Percentiles rank a stretch among this genome's conserved stretches.
phyloP scores from a whole-genome alignment of 2,797 vertebrate species.

The Sebastes itinus region DNA sequence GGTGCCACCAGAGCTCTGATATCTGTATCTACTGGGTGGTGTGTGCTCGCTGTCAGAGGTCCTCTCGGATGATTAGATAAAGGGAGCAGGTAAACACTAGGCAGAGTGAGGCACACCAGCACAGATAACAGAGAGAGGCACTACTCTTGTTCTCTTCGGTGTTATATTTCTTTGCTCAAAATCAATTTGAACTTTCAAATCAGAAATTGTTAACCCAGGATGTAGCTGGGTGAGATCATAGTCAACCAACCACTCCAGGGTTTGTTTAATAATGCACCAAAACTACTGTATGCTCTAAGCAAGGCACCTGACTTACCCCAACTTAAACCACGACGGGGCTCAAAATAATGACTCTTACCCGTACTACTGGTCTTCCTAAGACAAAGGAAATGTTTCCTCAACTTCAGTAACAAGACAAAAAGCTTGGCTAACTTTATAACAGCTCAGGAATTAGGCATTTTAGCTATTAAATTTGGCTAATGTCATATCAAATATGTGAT shows the following conservation, averaged over 20 bases:
- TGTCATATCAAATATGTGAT: background rate
- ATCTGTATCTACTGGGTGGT: constrained; percentile 27
- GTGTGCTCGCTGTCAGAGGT: constrained; percentile 34
- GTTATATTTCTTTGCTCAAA: background rate
- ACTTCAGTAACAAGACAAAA: background rate
- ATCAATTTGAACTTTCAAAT: background rate
- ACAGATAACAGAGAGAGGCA: background rate
- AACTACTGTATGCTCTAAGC: background rate
- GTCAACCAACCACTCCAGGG: background rate
- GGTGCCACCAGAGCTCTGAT: constrained; percentile 4
- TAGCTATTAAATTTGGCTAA: background rate
- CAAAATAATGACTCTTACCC: constrained; percentile 1
- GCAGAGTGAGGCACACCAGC: background rate
- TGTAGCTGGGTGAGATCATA: background rate
- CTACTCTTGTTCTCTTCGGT: background rate
- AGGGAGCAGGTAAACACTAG: constrained; percentile 10
- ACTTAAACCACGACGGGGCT: background rate
- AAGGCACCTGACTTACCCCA: background rate
- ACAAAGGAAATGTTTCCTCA: background rate
- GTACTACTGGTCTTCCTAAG: rapidly evolving
- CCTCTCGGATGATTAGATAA: constrained; percentile 45
- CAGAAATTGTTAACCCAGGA: background rate
- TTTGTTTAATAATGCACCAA: constrained; percentile 9
- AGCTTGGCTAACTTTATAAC: background rate
- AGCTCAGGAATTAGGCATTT: background rate